phyloP scores from a whole-genome alignment of 1,140 invertebrate species.

The Oncopeltus fasciatus region DNA sequence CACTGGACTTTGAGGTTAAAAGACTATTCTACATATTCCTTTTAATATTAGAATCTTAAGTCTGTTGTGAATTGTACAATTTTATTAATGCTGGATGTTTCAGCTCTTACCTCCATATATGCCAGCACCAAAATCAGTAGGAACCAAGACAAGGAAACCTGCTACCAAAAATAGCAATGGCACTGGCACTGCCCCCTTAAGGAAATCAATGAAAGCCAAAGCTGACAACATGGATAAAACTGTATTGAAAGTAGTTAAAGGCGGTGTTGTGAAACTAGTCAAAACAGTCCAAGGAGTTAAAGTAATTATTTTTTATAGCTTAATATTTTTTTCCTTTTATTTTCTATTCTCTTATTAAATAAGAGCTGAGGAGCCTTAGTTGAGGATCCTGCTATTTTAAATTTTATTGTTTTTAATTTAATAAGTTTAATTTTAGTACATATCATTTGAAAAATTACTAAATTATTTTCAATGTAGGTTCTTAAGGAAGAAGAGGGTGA shows the following conservation, averaged over 20 bases:
- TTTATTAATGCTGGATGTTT: too few relatives aligned
- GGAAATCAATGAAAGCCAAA: not conserved
- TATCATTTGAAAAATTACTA: too few relatives aligned
- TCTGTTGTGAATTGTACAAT: too few relatives aligned
- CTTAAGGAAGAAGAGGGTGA: not conserved
- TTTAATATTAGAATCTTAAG: too few relatives aligned
- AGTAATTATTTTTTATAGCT: too few relatives aligned
- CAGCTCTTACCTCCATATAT: slow-evolving; percentile 27
- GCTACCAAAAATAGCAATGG: not conserved
- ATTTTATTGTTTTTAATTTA: too few relatives aligned
- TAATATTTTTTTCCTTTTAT: too few relatives aligned
- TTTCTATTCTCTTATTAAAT: too few relatives aligned
- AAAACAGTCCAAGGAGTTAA: not conserved
- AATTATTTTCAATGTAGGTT: not conserved
- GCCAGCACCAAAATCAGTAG: not conserved
- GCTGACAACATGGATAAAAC: not conserved
- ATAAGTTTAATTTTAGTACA: not conserved
- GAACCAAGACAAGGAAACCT: not conserved
- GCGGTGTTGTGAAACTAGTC: not conserved
- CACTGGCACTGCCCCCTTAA: not conserved
- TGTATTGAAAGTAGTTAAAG: slow-evolving; percentile 10
- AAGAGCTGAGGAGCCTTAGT: too few relatives aligned
- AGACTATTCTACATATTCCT: too few relatives aligned
- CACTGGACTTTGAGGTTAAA: too few relatives aligned
- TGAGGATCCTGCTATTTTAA: too few relatives aligned